These are phyloP conservation scores for Laterallus jamaicensis DNA, from an alignment of 2,113 vertebrate species.

Conservation along the genomic window DNA sequence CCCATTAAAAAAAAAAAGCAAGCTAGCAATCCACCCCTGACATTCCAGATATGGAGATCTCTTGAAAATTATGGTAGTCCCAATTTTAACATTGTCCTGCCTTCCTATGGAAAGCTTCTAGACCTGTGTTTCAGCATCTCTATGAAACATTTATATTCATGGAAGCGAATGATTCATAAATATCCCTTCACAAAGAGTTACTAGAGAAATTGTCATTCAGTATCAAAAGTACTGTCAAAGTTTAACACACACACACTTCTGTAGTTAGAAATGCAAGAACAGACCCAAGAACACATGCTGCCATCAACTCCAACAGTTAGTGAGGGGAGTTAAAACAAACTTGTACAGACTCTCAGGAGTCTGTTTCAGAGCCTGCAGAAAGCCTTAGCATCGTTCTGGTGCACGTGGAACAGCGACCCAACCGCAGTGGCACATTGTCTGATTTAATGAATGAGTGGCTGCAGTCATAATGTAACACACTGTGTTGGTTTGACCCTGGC, in stretches of 20 bases:
- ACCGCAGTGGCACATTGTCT: fast-evolving
- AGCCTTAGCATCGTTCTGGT: fast-evolving
- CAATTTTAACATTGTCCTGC: not conserved
- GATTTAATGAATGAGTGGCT: not conserved
- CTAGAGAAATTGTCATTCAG: not conserved
- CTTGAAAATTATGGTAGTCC: not conserved
- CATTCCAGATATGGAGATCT: not conserved
- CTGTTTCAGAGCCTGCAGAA: not conserved
- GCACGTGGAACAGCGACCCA: not conserved
- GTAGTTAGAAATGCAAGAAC: not conserved
- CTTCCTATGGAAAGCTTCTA: not conserved
- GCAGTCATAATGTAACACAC: not conserved
- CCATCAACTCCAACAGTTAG: not conserved
- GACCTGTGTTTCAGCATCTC: not conserved
- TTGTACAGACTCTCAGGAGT: not conserved
- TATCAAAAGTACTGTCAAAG: not conserved
- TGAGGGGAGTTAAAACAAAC: not conserved
- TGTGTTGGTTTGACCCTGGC: too few relatives aligned
- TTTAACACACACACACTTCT: not conserved
- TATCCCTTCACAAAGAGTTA: not conserved
- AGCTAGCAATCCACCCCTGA: not conserved
- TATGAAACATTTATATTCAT: not conserved
- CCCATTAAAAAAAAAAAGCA: not conserved
- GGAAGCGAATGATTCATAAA: not conserved
- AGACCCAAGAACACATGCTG: not conserved